Conservation (phyloP, 2,113 vertebrate genomes). For the Steatornis caripensis region DNA sequence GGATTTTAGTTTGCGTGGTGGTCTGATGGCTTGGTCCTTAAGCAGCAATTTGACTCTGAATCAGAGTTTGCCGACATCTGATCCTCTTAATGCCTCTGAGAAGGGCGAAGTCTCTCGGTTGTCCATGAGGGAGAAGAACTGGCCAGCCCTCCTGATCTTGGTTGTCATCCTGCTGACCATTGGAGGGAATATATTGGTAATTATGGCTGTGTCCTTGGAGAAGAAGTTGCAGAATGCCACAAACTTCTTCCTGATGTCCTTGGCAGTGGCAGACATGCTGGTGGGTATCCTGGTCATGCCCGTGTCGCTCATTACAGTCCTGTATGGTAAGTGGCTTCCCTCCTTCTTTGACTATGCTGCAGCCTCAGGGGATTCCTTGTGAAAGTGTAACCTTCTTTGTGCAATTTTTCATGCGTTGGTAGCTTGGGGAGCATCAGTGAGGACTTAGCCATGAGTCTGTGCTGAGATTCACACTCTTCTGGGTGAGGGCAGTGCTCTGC, state of each 20-base stretch:
- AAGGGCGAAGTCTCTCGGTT: conserved; percentile 55
- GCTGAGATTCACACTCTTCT: not conserved
- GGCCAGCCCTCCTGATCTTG: conserved; percentile 92
- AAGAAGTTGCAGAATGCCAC: conserved; percentile 98
- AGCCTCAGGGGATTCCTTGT: no score
- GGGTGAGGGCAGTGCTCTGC: not conserved
- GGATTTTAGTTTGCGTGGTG: conserved; percentile 68
- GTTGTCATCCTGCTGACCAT: conserved; percentile 94
- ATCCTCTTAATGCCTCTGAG: conserved; percentile 61
- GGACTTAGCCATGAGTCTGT: not conserved
- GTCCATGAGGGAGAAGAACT: conserved; percentile 84
- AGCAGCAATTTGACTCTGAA: conserved; percentile 75
- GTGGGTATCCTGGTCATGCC: conserved; percentile 99
- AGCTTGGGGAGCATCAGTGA: not conserved
- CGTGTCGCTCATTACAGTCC: conserved; percentile 90
- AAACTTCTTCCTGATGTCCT: conserved; percentile 96
- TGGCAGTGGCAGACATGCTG: conserved; percentile 96
- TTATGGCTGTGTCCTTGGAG: conserved; percentile 95
- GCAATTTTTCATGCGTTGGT: fast-evolving
- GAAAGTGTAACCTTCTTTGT: no score
- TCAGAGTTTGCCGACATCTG: conserved; percentile 66
- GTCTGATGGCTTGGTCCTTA: conserved; percentile 78
- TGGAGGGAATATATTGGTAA: conserved; percentile 95
- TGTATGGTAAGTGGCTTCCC: conserved; percentile 87
- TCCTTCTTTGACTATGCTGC: not conserved